Evolutionary conservation across 2,113 vertebrate genomes (phyloP).

Genomic region (Dolichotis patagonum): DNA sequence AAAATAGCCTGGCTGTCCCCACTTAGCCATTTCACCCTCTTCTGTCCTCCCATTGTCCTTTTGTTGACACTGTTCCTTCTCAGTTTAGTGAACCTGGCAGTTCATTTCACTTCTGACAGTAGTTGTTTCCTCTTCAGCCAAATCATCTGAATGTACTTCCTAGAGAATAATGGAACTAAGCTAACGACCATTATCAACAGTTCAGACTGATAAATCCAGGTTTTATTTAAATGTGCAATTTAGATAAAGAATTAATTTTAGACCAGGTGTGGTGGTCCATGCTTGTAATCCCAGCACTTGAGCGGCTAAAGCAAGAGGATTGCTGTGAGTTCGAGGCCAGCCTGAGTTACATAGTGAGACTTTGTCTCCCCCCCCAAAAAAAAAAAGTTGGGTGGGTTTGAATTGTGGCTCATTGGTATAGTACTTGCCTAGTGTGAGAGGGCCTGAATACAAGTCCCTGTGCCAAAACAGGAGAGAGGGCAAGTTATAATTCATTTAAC

Average conservation of each 20-base stretch:
- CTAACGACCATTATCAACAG: conserved; percentile 18
- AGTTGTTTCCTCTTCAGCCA: conserved; percentile 55
- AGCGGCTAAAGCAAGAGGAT: no score
- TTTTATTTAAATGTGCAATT: neutral
- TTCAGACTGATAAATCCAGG: conserved; percentile 9
- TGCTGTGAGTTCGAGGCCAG: no score
- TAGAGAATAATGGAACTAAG: conserved; percentile 31
- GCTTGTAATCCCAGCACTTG: no score
- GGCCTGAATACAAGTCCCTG: neutral
- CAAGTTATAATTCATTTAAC: neutral
- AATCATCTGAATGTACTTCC: conserved; percentile 41
- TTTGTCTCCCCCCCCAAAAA: neutral
- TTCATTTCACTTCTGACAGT: conserved; percentile 47
- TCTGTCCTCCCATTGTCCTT: conserved; percentile 15
- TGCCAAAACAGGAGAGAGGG: neutral
- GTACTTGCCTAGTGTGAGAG: neutral
- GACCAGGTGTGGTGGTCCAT: neutral
- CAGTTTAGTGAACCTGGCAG: conserved; percentile 5
- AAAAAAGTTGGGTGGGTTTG: neutral
- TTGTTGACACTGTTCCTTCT: conserved; percentile 20
- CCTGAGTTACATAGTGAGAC: neutral
- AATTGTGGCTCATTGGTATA: neutral
- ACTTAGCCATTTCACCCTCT: neutral
- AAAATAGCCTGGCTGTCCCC: neutral
- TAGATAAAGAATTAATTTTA: conserved; percentile 4